Conservation (phyloP, 2,888 invertebrate genomes). For the Osmoderma eremita region DNA sequence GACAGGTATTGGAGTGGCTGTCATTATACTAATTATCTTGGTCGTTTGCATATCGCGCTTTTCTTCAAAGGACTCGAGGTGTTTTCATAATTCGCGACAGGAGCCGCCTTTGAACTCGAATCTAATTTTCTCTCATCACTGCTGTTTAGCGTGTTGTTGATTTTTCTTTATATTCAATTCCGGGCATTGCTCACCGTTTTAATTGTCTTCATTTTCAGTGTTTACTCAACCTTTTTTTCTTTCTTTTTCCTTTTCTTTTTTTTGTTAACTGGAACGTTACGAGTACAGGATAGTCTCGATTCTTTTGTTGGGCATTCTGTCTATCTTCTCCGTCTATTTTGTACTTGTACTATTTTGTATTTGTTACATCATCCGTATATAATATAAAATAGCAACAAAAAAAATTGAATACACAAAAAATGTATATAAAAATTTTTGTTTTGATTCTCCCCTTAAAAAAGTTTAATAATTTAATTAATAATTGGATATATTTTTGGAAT, state of each 20-base stretch:
- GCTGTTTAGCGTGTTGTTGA: conserved; percentile 56
- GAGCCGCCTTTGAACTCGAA: conserved; percentile 63
- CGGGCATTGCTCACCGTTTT: conserved; percentile 49
- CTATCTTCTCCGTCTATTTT: no score
- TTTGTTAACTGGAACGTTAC: conserved; percentile 23
- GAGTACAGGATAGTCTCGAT: conserved; percentile 11
- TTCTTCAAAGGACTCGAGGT: conserved; percentile 61
- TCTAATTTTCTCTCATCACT: conserved; percentile 62
- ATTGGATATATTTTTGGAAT: no score
- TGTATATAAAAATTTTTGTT: no score
- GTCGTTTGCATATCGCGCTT: conserved; percentile 65
- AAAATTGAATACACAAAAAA: no score
- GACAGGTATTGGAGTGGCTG: conserved; percentile 62
- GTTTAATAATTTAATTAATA: no score
- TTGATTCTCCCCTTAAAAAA: no score
- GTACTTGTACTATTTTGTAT: no score
- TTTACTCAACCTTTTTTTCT: conserved; percentile 33
- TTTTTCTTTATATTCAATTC: conserved; percentile 48
- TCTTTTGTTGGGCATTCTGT: no score
- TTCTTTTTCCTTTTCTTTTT: conserved; percentile 10
- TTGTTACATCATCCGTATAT: no score
- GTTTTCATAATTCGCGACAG: conserved; percentile 64
- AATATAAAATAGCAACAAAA: no score
- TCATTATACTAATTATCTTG: conserved; percentile 65
- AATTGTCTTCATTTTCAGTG: conserved; percentile 49